Evolutionary conservation across 2,113 vertebrate genomes (phyloP), one percentile per base, ranked within the genome.

Genomic region (Rhegmatorhina hoffmannsi): DNA sequence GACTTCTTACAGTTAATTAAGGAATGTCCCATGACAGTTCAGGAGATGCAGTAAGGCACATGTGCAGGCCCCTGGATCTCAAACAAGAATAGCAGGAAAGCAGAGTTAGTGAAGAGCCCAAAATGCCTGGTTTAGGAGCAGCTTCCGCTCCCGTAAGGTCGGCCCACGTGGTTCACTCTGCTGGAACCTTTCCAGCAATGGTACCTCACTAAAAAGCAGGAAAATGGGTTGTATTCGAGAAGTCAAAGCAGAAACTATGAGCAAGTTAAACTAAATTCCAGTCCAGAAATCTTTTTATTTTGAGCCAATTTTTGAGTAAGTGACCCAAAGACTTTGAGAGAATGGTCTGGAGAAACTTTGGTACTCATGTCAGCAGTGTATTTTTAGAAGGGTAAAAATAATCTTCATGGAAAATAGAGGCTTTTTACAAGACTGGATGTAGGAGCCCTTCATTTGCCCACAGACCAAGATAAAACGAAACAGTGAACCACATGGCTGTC

Each of bases 311-410:
- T 91, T 94, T 95, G 76, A 73, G 52, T 64, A 93, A 96, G 84
- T 92, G 94, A 96, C 95, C 93, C 64, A 90, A 72, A 92, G 88
- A 76, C 86, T 94, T 94, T 78, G 87, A 81, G 92, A 81, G 85
- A 92, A 89, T 6, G 73, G 78, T 67, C 69, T 91, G 94, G 85
- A 96, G 83, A 68, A 91, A 87, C 78, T 83, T 53, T 10, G 67
- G 43, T 93, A 38, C 90, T 92, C 64, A 17, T 84, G 86, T 90
- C 89, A 95, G 78, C 2, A 2, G 75, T 53, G 64, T 96, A 96
- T 96, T 97, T 96, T 96, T 96, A 95, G 95, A 95, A 74, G 5
- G 53, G 72, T 64, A 86, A 95, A 96, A 96, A 93, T 91, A 95
- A 90, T 84, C 76, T 84, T 74, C 76, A 89, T 46, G 93, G 93